Conservation (phyloP, 2,888 invertebrate species). For the Hemaris fuciformis region DNA sequence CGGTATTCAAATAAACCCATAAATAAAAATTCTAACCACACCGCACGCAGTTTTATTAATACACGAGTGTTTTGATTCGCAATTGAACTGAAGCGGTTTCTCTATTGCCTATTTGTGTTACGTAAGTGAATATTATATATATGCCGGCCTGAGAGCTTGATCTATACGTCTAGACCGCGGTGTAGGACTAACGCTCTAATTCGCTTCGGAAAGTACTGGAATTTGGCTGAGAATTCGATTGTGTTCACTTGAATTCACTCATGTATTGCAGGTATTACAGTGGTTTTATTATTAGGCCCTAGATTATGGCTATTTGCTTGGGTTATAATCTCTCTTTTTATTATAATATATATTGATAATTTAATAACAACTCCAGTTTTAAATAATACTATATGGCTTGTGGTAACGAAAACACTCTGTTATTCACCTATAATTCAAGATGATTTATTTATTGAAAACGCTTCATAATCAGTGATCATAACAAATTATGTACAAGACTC, state of each 20-base stretch:
- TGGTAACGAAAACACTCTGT: too few relatives aligned
- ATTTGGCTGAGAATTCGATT: neutral
- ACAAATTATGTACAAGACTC: too few relatives aligned
- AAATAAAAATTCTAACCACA: neutral
- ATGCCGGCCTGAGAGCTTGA: constrained; percentile 24
- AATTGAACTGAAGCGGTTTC: constrained; percentile 3
- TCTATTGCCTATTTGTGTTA: constrained; percentile 14
- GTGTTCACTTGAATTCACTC: neutral
- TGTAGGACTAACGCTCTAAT: neutral
- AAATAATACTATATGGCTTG: too few relatives aligned
- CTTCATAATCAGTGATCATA: too few relatives aligned
- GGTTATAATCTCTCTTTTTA: too few relatives aligned
- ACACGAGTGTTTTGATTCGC: constrained; percentile 20
- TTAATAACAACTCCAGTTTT: too few relatives aligned
- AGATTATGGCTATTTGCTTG: neutral
- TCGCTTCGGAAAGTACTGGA: neutral
- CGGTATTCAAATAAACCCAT: neutral
- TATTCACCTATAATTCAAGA: too few relatives aligned
- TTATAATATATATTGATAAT: too few relatives aligned
- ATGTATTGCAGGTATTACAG: neutral
- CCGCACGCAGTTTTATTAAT: neutral
- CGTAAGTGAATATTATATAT: constrained; percentile 25
- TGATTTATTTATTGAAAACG: too few relatives aligned
- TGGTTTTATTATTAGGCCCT: neutral
- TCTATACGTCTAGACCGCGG: constrained; percentile 25